Conservation (phyloP, 2,888 invertebrate species). For the Achlya flavicornis region DNA sequence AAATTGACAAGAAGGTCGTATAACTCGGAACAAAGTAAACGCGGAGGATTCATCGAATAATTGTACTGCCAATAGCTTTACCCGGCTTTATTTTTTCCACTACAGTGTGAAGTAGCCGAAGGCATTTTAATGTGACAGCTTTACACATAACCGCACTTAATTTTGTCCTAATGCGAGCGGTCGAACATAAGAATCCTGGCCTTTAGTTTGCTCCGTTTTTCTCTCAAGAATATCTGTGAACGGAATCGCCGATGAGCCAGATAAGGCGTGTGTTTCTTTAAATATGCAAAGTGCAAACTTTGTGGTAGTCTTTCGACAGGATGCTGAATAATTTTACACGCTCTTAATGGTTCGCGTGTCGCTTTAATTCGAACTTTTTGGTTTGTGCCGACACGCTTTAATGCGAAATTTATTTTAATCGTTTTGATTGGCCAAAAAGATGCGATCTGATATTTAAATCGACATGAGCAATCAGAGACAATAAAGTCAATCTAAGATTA, state of each 20-base stretch:
- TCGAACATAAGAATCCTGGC: constrained; percentile 64
- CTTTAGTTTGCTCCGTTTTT: constrained; percentile 67
- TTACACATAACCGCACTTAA: constrained; percentile 82
- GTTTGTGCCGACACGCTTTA: constrained; percentile 61
- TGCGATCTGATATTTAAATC: constrained; percentile 4
- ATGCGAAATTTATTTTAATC: constrained; percentile 51
- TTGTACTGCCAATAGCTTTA: constrained; percentile 68
- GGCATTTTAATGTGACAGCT: constrained; percentile 81
- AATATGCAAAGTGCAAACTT: constrained; percentile 82
- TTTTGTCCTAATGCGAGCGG: constrained; percentile 79
- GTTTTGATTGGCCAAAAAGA: constrained; percentile 9
- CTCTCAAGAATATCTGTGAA: constrained; percentile 70
- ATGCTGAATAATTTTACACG: constrained; percentile 82
- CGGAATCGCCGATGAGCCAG: constrained; percentile 78
- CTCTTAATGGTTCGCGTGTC: constrained; percentile 77
- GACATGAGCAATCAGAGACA: constrained; percentile 24
- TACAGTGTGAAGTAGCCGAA: constrained; percentile 67
- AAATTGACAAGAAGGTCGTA: constrained; percentile 52
- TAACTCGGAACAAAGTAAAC: constrained; percentile 52
- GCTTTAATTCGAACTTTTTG: constrained; percentile 67
- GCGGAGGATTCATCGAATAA: constrained; percentile 68
- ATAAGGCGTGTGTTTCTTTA: constrained; percentile 79
- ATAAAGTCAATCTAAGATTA: constrained; percentile 40
- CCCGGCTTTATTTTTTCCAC: constrained; percentile 62
- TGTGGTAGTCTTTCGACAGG: constrained; percentile 74